These are phyloP conservation scores for Dendrocopos noguchii DNA, from an alignment of 2,113 vertebrate genomes.

Conservation along the genomic window DNA sequence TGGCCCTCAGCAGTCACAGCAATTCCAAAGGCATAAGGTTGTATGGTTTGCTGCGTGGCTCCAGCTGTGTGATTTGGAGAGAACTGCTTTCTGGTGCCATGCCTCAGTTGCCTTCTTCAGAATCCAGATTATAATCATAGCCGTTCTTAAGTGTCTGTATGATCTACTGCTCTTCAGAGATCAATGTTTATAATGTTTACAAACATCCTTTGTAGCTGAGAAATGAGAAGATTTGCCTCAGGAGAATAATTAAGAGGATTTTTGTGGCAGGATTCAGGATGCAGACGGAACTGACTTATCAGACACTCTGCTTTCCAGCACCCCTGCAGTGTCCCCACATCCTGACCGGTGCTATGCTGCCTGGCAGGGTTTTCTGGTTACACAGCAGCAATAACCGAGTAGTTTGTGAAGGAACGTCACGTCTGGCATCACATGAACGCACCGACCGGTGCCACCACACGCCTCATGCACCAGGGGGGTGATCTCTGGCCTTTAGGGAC, in stretches of 20 bases:
- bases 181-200: neutral
- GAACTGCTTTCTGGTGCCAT: accelerated
- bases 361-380: neutral
- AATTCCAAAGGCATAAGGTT: accelerated
- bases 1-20: accelerated
- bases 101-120: neutral
- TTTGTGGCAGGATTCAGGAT: neutral
- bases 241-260: neutral
- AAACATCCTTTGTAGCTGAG: neutral
- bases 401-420: accelerated
- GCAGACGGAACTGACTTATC: neutral
- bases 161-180: neutral
- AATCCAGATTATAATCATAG: neutral
- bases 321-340: neutral
- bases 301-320: accelerated
- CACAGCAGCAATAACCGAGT: accelerated
- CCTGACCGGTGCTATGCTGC: accelerated
- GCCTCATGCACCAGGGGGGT: accelerated
- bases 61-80: neutral
- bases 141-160: neutral
- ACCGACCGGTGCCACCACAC: accelerated
- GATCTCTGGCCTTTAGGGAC: neutral
- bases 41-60: accelerated
- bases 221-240: neutral
- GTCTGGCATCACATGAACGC: accelerated